phyloP scores from a whole-genome alignment of 2,113 vertebrate species.

The Rhizomys pruinosus region DNA sequence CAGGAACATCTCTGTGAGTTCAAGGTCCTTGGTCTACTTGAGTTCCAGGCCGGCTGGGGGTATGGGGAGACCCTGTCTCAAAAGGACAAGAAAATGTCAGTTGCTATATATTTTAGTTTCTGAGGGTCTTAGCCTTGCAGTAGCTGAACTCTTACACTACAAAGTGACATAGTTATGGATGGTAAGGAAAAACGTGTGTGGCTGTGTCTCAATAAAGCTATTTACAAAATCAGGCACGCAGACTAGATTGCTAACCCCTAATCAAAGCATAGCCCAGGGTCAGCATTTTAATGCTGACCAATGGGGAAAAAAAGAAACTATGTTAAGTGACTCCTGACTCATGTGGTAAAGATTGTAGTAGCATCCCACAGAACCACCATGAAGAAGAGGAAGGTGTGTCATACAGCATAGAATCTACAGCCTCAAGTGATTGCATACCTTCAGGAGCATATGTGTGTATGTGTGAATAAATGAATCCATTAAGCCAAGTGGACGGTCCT shows the following conservation, averaged over 20 bases:
- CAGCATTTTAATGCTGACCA: conserved; percentile 27
- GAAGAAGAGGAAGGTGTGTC: background rate
- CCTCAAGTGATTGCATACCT: conserved; percentile 54
- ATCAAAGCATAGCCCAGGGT: background rate
- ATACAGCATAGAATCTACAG: conserved; percentile 6
- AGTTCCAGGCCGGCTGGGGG: no score
- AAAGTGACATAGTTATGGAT: background rate
- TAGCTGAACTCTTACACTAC: background rate
- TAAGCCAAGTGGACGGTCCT: conserved; percentile 35
- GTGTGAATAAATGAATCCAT: conserved; percentile 45
- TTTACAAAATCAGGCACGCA: background rate
- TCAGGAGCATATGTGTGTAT: conserved; percentile 48
- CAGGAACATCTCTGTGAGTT: no score
- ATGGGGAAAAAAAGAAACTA: background rate
- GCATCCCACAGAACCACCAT: conserved; percentile 8
- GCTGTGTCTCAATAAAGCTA: background rate
- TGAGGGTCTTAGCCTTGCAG: background rate
- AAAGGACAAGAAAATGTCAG: background rate
- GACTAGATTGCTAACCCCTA: background rate
- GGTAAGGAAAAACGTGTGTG: background rate
- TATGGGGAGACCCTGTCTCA: no score
- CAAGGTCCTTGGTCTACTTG: no score
- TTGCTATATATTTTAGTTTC: background rate
- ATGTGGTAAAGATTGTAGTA: background rate
- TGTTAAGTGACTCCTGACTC: background rate